Evolutionary conservation across 2,113 vertebrate species (phyloP).

Genomic region (Melanocharis versteri): DNA sequence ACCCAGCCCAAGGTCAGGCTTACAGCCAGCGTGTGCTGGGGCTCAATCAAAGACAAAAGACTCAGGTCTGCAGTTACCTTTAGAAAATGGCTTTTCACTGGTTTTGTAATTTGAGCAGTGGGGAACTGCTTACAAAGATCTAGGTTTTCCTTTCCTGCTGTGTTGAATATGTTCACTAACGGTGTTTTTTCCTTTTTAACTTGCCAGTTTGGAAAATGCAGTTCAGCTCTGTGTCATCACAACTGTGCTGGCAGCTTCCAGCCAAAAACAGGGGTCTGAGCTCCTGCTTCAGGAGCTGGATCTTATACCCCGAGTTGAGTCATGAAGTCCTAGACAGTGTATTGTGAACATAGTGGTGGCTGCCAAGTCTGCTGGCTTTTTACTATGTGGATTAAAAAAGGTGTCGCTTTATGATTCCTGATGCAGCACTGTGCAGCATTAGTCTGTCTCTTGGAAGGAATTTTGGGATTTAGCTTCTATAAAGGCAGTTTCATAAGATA

Average conservation of each 20-base stretch:
- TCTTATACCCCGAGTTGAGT: background rate
- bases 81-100: background rate
- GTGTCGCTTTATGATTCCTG: background rate
- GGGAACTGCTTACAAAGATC: background rate
- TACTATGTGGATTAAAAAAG: background rate
- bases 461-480: background rate
- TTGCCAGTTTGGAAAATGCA: background rate
- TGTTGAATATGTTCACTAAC: background rate
- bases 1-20: background rate
- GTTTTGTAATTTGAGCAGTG: background rate
- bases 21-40: accelerated
- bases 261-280: background rate
- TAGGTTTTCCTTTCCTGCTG: background rate
- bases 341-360: background rate
- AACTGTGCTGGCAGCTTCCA: background rate
- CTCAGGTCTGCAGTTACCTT: background rate
- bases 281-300: background rate
- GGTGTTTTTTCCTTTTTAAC: background rate
- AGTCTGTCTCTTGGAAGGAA: background rate
- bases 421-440: background rate
- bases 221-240: background rate
- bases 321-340: background rate
- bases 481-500: background rate
- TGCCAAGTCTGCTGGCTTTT: background rate
- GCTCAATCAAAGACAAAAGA: background rate